phyloP scores from a whole-genome alignment of 2,888 invertebrate species.

The Aricia artaxerxes region DNA sequence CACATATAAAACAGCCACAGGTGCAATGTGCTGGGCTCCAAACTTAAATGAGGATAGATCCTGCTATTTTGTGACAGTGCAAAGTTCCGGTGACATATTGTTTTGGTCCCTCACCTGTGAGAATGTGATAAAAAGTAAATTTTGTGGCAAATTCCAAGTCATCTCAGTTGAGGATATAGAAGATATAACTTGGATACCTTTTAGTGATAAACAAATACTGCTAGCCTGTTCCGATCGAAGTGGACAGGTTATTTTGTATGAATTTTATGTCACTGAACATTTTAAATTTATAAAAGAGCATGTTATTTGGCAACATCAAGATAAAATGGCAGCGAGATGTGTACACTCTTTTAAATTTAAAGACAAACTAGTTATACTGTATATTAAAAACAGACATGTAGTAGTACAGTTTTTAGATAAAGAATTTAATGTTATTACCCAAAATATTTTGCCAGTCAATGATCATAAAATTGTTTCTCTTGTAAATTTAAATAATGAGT shows the following conservation, averaged over 20 bases:
- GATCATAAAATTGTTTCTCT: conserved; percentile 61
- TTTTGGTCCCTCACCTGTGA: conserved; percentile 56
- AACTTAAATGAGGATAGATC: conserved; percentile 47
- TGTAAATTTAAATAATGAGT: conserved; percentile 43
- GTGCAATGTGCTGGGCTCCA: conserved; percentile 61
- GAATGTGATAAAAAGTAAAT: conserved; percentile 43
- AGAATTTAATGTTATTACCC: conserved; percentile 50
- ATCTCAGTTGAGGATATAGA: conserved; percentile 50
- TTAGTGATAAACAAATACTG: conserved; percentile 45
- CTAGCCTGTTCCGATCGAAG: conserved; percentile 53
- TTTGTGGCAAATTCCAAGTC: conserved; percentile 44
- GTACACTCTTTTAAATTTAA: conserved; percentile 47
- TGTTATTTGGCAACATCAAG: conserved; percentile 58
- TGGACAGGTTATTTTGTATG: conserved; percentile 54
- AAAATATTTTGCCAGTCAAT: conserved; percentile 58
- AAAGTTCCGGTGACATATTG: conserved; percentile 57
- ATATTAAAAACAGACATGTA: conserved; percentile 65
- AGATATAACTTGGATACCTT: conserved; percentile 55
- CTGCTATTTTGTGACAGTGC: conserved; percentile 62
- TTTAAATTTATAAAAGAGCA: conserved; percentile 45
- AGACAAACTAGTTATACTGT: conserved; percentile 54
- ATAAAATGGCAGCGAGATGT: conserved; percentile 56
- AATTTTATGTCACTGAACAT: conserved; percentile 47
- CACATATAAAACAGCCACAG: conserved; percentile 52
- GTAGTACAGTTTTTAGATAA: conserved; percentile 53